Evolutionary conservation across 2,113 vertebrate genomes (phyloP).

Genomic region (Anseranas semipalmata): DNA sequence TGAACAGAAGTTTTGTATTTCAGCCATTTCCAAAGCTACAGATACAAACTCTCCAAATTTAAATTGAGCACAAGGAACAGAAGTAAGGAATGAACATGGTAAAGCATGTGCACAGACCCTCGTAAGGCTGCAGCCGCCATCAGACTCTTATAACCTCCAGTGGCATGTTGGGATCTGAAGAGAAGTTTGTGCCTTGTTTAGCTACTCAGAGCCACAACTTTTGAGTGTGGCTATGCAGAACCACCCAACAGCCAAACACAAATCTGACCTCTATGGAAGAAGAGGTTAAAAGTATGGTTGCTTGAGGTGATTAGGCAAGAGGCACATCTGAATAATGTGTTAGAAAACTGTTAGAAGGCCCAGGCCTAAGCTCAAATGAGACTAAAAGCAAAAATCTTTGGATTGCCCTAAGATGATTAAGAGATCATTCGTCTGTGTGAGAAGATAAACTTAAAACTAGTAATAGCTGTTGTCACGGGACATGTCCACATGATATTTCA

Average conservation of each 20-base stretch:
- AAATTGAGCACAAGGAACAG: background rate
- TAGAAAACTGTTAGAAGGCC: background rate
- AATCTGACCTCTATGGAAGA: background rate
- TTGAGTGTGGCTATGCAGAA: background rate
- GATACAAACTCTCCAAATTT: background rate
- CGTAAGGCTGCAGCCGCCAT: background rate
- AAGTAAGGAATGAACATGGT: background rate
- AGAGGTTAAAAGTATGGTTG: background rate
- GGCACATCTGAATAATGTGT: background rate
- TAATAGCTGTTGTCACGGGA: background rate
- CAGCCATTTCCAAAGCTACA: background rate
- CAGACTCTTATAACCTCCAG: background rate
- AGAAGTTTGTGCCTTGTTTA: background rate
- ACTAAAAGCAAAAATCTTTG: background rate
- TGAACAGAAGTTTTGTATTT: background rate
- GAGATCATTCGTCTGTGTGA: background rate
- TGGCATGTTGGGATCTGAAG: fast-evolving
- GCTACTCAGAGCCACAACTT: background rate
- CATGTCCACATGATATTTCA: background rate
- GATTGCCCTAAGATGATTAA: background rate
- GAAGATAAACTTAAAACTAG: background rate
- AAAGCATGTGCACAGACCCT: background rate
- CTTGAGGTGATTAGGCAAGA: background rate
- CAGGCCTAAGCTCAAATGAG: background rate
- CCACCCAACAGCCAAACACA: background rate